Base-by-base conservation (phyloP, 2,888 invertebrate species). In the Heliothis peltigera region DNA sequence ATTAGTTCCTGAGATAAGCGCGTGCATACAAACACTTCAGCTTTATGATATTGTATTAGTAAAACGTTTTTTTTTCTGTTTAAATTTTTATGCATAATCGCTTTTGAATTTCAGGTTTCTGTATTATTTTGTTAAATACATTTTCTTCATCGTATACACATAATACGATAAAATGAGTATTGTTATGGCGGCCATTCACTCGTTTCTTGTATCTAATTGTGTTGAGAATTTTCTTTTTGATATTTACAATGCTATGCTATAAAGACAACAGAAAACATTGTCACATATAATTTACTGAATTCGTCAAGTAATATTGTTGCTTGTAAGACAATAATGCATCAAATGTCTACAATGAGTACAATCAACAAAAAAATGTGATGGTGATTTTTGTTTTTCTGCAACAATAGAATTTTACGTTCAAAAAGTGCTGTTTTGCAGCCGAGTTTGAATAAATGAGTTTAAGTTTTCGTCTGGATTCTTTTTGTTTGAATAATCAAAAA, bases 221-320 rank as follows among this genome's bases (percentile, higher is more conserved):
- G 43, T 35, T 58, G 19, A 66, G 47, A 42, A 47, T 32, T 68
- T 22, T 5, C n/a, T 22, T 19, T 43, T 25, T 22, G 18, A 1
- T 8, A 47, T 21, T n/a, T 2, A 35, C 32, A 32, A 32, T 32
- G 32, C 3, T 32, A 32, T 32, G 32, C 3, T 32, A 32, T 12
- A 32, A 22, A 44, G 1, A 19, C 7, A 1, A 21, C n/a, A 57
- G 42, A 39, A 12, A 8, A 15, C 35, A 49, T 49, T 7, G 8
- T 17, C 8, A 39, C 19, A 44, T 49, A 25, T 15, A 43, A 35
- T 56, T 64, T 35, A 0, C 4, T 8, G 7, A 48, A 60, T 15
- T 15, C 10, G 15, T 32, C 21, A n/a, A 17, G 8, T 35, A 35
- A 48, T 32, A 49, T 66, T 17, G 25, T 10, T 6, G 3, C 8